phyloP scores from a whole-genome alignment of 2,113 vertebrate genomes.

The Oncorhynchus nerka region DNA sequence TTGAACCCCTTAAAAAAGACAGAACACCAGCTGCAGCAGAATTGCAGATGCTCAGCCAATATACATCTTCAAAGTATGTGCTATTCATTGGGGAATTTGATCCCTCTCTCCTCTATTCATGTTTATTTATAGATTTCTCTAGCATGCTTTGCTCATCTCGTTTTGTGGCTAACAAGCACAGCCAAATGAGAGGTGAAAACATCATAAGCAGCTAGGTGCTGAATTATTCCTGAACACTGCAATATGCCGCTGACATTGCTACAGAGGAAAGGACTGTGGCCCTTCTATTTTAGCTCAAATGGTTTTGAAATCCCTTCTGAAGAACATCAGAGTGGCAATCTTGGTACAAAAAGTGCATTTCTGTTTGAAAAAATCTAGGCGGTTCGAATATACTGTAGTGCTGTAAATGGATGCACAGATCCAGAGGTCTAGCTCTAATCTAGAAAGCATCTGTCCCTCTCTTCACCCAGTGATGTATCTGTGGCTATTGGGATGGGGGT shows the following conservation, averaged over 20 bases:
- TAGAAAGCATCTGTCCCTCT: too few species aligned
- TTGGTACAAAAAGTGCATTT: conserved; percentile 17
- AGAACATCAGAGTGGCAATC: conserved; percentile 42
- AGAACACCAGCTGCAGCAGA: not conserved
- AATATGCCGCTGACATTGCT: conserved; percentile 10
- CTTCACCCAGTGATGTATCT: not conserved
- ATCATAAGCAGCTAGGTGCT: conserved; percentile 48
- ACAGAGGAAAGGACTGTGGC: conserved; percentile 30
- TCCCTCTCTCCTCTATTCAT: conserved; percentile 49
- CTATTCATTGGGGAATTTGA: conserved; percentile 56
- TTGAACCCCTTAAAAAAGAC: not conserved
- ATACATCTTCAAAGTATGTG: conserved; percentile 53
- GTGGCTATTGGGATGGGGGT: conserved; percentile 35
- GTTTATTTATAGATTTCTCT: conserved; percentile 69
- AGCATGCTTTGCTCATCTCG: conserved; percentile 52
- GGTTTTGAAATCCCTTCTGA: conserved; percentile 44
- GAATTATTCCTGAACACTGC: conserved; percentile 44
- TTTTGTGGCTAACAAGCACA: conserved; percentile 62
- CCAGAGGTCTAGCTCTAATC: too few species aligned
- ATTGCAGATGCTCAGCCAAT: not conserved
- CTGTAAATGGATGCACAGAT: too few species aligned
- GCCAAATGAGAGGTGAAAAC: conserved; percentile 67
- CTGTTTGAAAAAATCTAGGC: conserved; percentile 8
- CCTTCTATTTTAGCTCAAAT: conserved; percentile 21
- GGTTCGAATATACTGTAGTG: too few species aligned